These are phyloP conservation scores for Goniozus legneri DNA, from an alignment of 1,140 invertebrate species.

Conservation along the genomic window DNA sequence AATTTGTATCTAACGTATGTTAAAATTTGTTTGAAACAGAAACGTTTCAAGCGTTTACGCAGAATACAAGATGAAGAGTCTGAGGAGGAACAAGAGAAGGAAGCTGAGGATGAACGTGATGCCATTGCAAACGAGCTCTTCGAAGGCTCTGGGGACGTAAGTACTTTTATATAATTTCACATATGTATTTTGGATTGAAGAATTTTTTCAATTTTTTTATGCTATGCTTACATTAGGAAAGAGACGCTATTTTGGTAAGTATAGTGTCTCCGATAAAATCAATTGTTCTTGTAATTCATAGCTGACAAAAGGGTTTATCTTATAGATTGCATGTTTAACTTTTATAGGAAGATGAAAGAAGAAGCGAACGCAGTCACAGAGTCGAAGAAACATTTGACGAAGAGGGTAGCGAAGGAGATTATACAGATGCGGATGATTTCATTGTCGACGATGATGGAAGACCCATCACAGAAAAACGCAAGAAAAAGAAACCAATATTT, in stretches of 20 bases:
- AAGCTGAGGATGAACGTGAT: conserved; percentile 73
- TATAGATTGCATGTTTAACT: background rate
- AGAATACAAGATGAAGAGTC: conserved; percentile 85
- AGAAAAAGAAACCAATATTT: conserved; percentile 85
- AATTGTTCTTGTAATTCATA: no score
- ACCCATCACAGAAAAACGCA: conserved; percentile 82
- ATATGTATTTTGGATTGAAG: no score
- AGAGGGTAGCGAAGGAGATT: conserved; percentile 73
- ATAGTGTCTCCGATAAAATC: no score
- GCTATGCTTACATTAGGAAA: conserved; percentile 34
- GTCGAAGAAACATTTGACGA: conserved; percentile 66
- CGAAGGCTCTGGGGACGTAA: conserved; percentile 80
- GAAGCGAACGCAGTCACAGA: conserved; percentile 65
- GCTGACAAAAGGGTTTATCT: no score
- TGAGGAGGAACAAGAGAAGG: conserved; percentile 71
- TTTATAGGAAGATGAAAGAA: conserved; percentile 72
- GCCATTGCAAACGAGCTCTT: conserved; percentile 88
- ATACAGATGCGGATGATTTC: conserved; percentile 91
- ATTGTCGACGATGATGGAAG: conserved; percentile 96
- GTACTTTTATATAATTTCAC: conserved; percentile 28
- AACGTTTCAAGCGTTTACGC: conserved; percentile 82
- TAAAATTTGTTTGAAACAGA: no score
- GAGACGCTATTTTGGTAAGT: conserved; percentile 37
- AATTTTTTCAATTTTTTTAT: conserved; percentile 14
- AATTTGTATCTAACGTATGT: no score